Base-by-base conservation (phyloP, 2,113 vertebrate genomes). In the Coreoperca whiteheadi region DNA sequence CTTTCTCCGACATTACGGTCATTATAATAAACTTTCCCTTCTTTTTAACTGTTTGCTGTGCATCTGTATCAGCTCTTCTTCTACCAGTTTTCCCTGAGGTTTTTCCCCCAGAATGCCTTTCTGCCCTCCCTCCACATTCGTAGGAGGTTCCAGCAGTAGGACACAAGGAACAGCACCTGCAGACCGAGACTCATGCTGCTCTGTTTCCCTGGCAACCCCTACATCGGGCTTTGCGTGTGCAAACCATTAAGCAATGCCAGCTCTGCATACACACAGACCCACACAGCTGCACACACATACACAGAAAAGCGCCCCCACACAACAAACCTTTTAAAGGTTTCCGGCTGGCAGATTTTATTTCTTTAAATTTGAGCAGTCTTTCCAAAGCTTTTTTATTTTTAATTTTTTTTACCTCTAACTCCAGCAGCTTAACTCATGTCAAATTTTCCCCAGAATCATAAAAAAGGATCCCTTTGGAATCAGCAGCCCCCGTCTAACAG, bases 161-260 rank as follows among this genome's bases (percentile, higher is more conserved):
- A 94, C 90, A 87, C 92, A 72, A 87, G 89, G 80, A 92, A 89
- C 91, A 86, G 93, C 94, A 95, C 95, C 94, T 95, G 94, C 94
- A 95, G 90, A 87, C 88, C 74, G 75, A 90, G 84, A 79, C 89
- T 93, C 93, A 88, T 93, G 89, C 88, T 83, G 92, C 90, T 90
- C 92, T 74, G 94, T 96, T 95, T 92, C 95, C 95, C 61, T 95
- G 91, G 95, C 94, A 95, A 95, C 95, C 88, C 74, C 87, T 87
- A 90, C 92, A 93, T 88, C 72, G 74, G 86, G 93, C 91, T 91
- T 86, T 60, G 84, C 93, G 92, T 93, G 92, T 93, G 89, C 91
- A 90, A 93, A 89, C 88, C 91, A 94, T 92, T 93, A 90, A 84
- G 92, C 89, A 77, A 81, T 87, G 90, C 93, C 89, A 93, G 89